Evolutionary conservation across 1,140 invertebrate genomes (phyloP).

Genomic region (Glossosoma conforme): DNA sequence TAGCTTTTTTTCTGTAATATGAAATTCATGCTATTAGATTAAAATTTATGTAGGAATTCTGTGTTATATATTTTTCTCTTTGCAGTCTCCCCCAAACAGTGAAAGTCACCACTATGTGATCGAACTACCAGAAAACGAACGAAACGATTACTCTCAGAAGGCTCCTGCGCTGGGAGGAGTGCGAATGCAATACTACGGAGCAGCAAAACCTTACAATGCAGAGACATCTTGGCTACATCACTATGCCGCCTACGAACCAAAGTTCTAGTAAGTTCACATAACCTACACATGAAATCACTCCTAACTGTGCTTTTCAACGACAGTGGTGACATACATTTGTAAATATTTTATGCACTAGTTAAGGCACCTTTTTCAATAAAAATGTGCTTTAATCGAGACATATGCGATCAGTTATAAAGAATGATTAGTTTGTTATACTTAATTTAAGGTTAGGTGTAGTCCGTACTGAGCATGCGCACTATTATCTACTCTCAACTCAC

Average conservation of each 20-base stretch:
- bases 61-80: background rate
- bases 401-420: no score
- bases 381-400: no score
- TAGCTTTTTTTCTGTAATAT: no score
- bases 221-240: slow-evolving; percentile 1
- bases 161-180: background rate
- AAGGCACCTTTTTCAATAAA: no score
- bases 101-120: slow-evolving; percentile 22
- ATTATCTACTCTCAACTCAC: no score
- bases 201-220: slow-evolving; percentile 19
- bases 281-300: no score
- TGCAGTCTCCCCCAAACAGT: slow-evolving; percentile 2
- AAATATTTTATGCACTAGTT: no score
- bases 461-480: no score
- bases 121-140: slow-evolving; percentile 3
- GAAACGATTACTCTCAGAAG: slow-evolving; percentile 14
- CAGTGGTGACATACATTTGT: background rate
- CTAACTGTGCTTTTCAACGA: background rate
- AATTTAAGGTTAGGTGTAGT: no score
- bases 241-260: slow-evolving; percentile 25
- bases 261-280: slow-evolving; percentile 9
- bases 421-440: no score
- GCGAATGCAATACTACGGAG: slow-evolving; percentile 26
- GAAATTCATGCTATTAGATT: no score
- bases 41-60: no score